phyloP scores from a whole-genome alignment of 2,797 vertebrate species.

The Mallotus villosus region DNA sequence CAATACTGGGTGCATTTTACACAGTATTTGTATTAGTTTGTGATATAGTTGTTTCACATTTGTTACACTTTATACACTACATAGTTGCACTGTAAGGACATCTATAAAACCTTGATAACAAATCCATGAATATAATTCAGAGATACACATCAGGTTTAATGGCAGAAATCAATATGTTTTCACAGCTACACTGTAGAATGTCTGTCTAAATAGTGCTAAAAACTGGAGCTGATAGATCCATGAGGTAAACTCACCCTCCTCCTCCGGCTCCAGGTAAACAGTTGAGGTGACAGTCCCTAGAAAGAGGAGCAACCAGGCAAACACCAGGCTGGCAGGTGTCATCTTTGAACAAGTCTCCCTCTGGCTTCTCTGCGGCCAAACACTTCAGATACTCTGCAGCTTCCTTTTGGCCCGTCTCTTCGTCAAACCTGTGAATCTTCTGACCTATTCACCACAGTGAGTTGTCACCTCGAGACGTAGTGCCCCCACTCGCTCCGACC shows the following conservation, averaged over 20 bases:
- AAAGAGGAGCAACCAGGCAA: slow-evolving; percentile 61
- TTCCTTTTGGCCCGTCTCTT: slow-evolving; percentile 36
- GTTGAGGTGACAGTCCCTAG: slow-evolving; percentile 50
- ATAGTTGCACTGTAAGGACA: too few relatives aligned
- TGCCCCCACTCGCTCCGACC: slow-evolving; percentile 45
- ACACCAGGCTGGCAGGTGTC: slow-evolving; percentile 57
- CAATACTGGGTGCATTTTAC: too few relatives aligned
- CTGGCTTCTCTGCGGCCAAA: slow-evolving; percentile 31
- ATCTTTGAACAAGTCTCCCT: slow-evolving; percentile 58
- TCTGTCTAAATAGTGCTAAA: too few relatives aligned
- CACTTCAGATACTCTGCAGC: slow-evolving; percentile 26
- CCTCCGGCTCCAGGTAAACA: slow-evolving; percentile 50
- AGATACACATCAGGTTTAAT: background rate
- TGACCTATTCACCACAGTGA: slow-evolving; percentile 43
- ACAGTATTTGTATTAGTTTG: too few relatives aligned
- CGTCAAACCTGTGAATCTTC: slow-evolving; percentile 53
- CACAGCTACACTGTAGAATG: background rate
- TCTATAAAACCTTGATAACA: background rate
- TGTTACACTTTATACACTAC: too few relatives aligned
- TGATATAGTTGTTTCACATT: too few relatives aligned
- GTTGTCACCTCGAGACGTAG: slow-evolving; percentile 66
- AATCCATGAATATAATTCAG: background rate
- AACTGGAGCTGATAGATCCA: background rate
- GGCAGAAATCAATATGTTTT: background rate
- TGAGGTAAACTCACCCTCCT: slow-evolving; percentile 60